A percentile compares a stretch with the other conserved stretches of the same genome.
Conservation (phyloP, 2,888 invertebrate genomes). For the Volucella inanis region DNA sequence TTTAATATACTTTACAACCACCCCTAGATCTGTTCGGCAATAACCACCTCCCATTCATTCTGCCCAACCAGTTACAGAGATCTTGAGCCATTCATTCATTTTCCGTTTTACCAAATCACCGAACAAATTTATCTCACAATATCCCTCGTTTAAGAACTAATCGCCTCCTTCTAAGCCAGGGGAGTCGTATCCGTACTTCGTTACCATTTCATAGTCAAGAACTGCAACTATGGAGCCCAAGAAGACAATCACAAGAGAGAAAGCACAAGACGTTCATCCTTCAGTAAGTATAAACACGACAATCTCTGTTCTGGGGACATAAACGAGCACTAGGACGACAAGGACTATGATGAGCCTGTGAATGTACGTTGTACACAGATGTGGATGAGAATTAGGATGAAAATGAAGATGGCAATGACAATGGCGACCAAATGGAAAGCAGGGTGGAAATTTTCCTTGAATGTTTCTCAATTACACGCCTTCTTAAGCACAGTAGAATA, state of each 20-base stretch:
- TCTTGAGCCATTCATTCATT: constrained; percentile 65
- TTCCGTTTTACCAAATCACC: constrained; percentile 74
- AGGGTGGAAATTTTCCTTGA: constrained; percentile 83
- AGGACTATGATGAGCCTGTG: constrained; percentile 3
- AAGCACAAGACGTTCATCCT: constrained; percentile 47
- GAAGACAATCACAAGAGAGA: constrained; percentile 21
- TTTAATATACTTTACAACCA: background rate
- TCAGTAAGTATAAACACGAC: constrained; percentile 65
- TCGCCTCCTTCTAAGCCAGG: constrained; percentile 57
- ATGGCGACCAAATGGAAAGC: constrained; percentile 55
- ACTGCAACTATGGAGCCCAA: constrained; percentile 38
- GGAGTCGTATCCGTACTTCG: constrained; percentile 23
- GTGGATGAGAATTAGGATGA: constrained; percentile 6
- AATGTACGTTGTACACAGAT: too few species aligned
- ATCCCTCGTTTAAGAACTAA: constrained; percentile 75
- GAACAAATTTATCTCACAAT: constrained; percentile 75
- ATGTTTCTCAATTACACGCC: constrained; percentile 84
- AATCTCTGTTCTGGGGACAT: constrained; percentile 51
- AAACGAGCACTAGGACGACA: constrained; percentile 22
- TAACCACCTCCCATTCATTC: constrained; percentile 9
- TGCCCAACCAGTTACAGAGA: constrained; percentile 23
- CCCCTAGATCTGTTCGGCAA: constrained; percentile 15
- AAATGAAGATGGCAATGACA: constrained; percentile 28
- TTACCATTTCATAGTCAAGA: constrained; percentile 36
- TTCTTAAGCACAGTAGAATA: constrained; percentile 83